phyloP scores from a whole-genome alignment of 2,888 invertebrate genomes.

The Latrodectus elegans region DNA sequence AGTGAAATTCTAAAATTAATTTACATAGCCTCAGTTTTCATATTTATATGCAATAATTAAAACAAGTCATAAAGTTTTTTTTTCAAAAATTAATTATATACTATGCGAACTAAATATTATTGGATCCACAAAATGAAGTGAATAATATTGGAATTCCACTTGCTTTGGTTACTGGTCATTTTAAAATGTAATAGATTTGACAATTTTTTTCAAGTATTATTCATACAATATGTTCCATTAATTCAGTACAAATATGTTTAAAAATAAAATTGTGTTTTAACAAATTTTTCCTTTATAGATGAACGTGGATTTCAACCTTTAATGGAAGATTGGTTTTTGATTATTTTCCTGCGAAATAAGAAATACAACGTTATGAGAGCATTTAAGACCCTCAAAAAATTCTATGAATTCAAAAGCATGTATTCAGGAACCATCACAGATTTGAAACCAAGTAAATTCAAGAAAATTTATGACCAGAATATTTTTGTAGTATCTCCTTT shows the following conservation, averaged over 20 bases:
- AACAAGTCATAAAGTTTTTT: too few relatives aligned
- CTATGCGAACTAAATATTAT: too few relatives aligned
- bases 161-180: too few relatives aligned
- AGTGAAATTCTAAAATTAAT: too few relatives aligned
- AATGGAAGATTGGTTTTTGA: constrained; percentile 13
- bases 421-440: constrained; percentile 39
- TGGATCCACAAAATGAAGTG: too few relatives aligned
- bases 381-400: constrained; percentile 23
- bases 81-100: too few relatives aligned
- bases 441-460: constrained; percentile 13
- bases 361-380: constrained; percentile 33
- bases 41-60: too few relatives aligned
- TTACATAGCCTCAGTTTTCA: too few relatives aligned
- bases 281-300: background rate
- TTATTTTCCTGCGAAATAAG: constrained; percentile 35
- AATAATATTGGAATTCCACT: too few relatives aligned
- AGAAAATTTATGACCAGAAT: background rate
- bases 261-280: background rate
- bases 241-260: background rate
- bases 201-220: too few relatives aligned
- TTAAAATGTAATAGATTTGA: too few relatives aligned
- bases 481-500: background rate
- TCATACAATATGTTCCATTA: too few relatives aligned
- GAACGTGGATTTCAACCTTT: background rate
- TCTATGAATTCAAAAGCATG: constrained; percentile 35